A percentile compares a stretch with the other conserved stretches of the same genome.
Conservation (phyloP, 2,113 vertebrate species). For the Oreotrochilus melanogaster region DNA sequence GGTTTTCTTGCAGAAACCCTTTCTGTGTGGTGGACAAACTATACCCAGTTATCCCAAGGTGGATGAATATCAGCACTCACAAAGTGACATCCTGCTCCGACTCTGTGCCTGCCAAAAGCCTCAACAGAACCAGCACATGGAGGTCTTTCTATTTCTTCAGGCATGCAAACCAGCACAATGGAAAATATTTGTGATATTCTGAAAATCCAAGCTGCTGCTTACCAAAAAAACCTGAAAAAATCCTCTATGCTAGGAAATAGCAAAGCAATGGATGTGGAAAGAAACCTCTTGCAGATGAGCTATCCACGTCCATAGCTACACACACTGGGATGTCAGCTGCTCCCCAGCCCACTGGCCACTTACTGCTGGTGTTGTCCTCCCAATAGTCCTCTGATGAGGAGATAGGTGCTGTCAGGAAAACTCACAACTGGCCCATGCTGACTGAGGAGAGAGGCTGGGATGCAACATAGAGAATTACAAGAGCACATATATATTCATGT, state of each 20-base stretch:
- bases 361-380: neutral
- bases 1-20: neutral
- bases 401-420: neutral
- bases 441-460: neutral
- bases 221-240: accelerated
- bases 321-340: accelerated
- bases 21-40: accelerated
- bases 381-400: neutral
- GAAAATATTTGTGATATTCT: neutral
- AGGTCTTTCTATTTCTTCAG: neutral
- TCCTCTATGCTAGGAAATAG: neutral
- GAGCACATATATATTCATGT: neutral
- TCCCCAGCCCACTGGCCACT: neutral
- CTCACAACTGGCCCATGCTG: neutral
- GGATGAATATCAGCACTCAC: neutral
- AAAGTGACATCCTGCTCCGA: neutral
- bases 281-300: neutral
- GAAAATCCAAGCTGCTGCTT: constrained; percentile 1
- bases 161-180: neutral
- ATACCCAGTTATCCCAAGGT: accelerated
- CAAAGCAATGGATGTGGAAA: neutral
- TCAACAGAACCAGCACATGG: neutral
- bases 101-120: neutral
- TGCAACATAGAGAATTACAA: neutral
- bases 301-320: accelerated